phyloP scores from a whole-genome alignment of 2,888 invertebrate species.

The Agonopterix subpropinquella region DNA sequence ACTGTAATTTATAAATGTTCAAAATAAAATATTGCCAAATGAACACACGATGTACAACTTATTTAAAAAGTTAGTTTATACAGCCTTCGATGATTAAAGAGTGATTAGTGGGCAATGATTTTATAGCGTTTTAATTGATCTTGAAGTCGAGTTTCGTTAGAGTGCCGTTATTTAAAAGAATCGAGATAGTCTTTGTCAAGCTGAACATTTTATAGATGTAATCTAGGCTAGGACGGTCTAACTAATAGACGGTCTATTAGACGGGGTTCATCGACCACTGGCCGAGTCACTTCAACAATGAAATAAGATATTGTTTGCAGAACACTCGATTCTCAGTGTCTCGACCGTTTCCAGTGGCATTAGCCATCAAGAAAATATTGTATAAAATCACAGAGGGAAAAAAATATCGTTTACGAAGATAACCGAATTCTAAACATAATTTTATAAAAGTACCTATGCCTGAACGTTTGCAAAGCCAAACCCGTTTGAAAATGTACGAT shows the following conservation, averaged over 20 bases:
- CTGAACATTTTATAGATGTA: conserved; percentile 1
- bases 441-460: background rate
- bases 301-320: conserved; percentile 45
- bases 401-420: too few relatives aligned
- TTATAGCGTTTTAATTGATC: conserved; percentile 12
- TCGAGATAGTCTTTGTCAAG: background rate
- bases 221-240: conserved; percentile 1
- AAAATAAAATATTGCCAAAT: too few relatives aligned
- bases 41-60: too few relatives aligned
- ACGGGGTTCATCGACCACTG: conserved; percentile 2
- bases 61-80: background rate
- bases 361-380: background rate
- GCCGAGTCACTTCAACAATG: conserved; percentile 14
- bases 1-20: conserved; percentile 6
- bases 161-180: conserved; percentile 3
- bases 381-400: too few relatives aligned
- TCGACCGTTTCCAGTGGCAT: background rate
- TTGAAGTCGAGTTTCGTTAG: conserved; percentile 5
- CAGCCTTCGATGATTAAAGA: background rate
- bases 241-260: conserved; percentile 2
- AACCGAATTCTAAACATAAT: too few relatives aligned
- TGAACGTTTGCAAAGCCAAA: background rate
- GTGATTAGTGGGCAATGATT: conserved; percentile 5
- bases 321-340: conserved; percentile 23
- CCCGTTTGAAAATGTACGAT: background rate